A percentile compares a stretch with the other conserved stretches of the same genome.
Conservation (phyloP, 2,888 invertebrate genomes). For the Monopis laevigella region DNA sequence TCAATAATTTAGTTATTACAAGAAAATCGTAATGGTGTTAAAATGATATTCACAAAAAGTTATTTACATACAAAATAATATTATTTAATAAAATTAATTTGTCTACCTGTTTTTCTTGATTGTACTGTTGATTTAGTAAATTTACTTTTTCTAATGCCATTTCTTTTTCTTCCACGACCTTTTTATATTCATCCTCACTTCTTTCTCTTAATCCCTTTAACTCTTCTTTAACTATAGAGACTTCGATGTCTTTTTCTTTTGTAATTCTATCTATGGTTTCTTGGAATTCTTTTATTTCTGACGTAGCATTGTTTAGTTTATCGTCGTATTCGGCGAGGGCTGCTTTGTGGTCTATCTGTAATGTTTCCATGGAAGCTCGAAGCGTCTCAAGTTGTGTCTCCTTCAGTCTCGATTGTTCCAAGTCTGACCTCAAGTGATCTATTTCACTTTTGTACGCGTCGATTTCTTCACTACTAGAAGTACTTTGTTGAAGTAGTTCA, state of each 20-base stretch:
- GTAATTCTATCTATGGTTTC: constrained; percentile 39
- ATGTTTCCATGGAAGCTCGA: constrained; percentile 46
- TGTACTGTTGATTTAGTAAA: constrained; percentile 37
- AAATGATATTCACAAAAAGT: too few species aligned
- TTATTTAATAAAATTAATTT: too few species aligned
- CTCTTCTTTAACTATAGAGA: constrained; percentile 44
- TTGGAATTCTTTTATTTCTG: constrained; percentile 45
- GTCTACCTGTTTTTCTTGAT: constrained; percentile 55
- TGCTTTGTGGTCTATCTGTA: constrained; percentile 54
- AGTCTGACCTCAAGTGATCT: constrained; percentile 41
- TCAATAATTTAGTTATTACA: too few species aligned
- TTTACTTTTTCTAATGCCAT: constrained; percentile 38
- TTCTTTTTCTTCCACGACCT: constrained; percentile 44
- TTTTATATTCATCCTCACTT: constrained; percentile 49
- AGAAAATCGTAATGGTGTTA: too few species aligned
- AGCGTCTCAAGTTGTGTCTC: constrained; percentile 57
- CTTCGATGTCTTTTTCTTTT: constrained; percentile 42
- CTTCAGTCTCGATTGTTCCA: constrained; percentile 64
- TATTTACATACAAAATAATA: too few species aligned
- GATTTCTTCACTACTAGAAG: constrained; percentile 54
- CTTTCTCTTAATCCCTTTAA: constrained; percentile 39
- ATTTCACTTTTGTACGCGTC: constrained; percentile 54
- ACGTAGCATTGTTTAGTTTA: constrained; percentile 36
- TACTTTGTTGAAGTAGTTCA: constrained; percentile 54
- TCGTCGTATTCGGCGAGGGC: constrained; percentile 47